Evolutionary conservation across 1,140 invertebrate genomes (phyloP), one percentile per base, ranked within the genome.

Genomic region (Hylaeus volcanicus): DNA sequence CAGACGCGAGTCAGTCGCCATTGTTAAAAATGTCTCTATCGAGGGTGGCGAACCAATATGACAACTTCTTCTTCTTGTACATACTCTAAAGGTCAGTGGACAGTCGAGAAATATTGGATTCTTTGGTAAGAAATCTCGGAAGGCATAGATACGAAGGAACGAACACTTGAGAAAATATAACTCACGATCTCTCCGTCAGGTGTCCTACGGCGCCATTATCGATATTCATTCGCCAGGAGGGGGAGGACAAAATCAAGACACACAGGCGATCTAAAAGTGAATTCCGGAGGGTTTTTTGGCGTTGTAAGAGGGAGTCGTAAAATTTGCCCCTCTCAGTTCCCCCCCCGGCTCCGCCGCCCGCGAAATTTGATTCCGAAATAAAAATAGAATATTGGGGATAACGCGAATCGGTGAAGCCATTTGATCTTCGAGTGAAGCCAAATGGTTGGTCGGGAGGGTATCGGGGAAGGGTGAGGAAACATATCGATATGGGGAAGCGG

Each of bases 341-440:
- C 68, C 41, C 48, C 45, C 53, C 63, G 82, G 74, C 64, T 48
- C 45, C 8, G 45, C 45, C 45, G 45, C 45, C 74, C 84, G 85
- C 77, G 88, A 92, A 93, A 93, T 93, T 93, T 93, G 92, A 93
- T 93, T 93, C 91, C 87, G 88, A 89, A 92, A 93, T 93, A 93
- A 93, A 92, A 92, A 92, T 92, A 89, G 90, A 93, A 92, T 92
- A 92, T 91, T 87, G 90, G 83, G 90, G 86, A 92, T 93, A 93
- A 93, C 91, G 92, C 90, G 92, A 93, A 93, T 93, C 92, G 92
- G 92, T 93, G 92, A 93, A 93, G 92, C 92, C 92, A 93, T 93
- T 93, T 93, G 92, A 93, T 93, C 92, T 92, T 86, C 80, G 86
- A 87, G 89, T 81, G 81, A 82, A 82, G 80, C 81, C 72, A 84